Base-by-base conservation (phyloP, 1,140 invertebrate species). In the Hycleus cichorii region DNA sequence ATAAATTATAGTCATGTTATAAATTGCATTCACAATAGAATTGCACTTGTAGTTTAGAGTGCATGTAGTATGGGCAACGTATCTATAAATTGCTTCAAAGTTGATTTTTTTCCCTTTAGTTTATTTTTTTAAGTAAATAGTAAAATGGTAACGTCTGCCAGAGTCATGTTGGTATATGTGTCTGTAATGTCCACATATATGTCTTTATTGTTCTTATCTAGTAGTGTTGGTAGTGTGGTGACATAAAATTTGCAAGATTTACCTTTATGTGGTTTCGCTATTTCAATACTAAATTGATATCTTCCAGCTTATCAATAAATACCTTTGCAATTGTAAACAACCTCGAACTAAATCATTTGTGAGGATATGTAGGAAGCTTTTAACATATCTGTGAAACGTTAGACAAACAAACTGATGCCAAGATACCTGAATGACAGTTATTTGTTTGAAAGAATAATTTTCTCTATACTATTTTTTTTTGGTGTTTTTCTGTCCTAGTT, bases 21-120 rank as follows among this genome's bases (percentile, higher is more conserved):
- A 59, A 59, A 59, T 59, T 47, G 49, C 26, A 32, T 54, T 27
- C 43, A 59, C 58, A 59, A 59, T 59, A 59, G 58, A 52, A 59
- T 59, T 59, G 44, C 58, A 59, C 58, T 59, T 59, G 43, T 59
- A 59, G 58, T 59, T 59, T 53, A 50, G 49, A 52, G 57, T 58
- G 48, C 56, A 49, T 58, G 32, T 32, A 18, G 55, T 49, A 58
- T 39, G 43, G 48, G 45, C 49, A 52, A 50, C 49, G 50, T 59
- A 47, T 59, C 58, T 59, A 59, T 59, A 59, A 59, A 59, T 59
- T 54, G 51, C 51, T 18, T 26, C 47, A 25, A 27, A 12, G 26
- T 39, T 49, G 12, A 25, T 49, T 39, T 48, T 56, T 56, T 56
- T 56, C 32, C 32, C 7, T 32, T 32, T 32, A 32, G 2, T 32